These are phyloP conservation scores for Mixornis gularis DNA, from an alignment of 2,113 vertebrate genomes.

Conservation along the genomic window DNA sequence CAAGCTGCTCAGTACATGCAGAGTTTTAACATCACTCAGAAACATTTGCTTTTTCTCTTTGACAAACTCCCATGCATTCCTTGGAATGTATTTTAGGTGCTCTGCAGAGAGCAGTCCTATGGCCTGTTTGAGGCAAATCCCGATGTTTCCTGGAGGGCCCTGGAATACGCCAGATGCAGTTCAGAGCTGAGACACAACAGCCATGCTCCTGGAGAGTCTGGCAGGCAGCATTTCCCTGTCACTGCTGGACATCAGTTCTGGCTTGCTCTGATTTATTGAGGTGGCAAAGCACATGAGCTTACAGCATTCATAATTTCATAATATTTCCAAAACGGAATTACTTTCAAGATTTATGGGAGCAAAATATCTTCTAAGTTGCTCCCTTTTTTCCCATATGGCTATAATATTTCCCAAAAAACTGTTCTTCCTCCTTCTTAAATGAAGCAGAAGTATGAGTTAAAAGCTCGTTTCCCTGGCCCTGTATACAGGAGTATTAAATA, in stretches of 20 bases:
- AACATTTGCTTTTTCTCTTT: neutral
- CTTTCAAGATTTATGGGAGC: conserved; percentile 19
- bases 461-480: neutral
- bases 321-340: neutral
- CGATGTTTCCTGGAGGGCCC: neutral
- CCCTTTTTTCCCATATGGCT: neutral
- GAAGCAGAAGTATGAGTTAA: neutral
- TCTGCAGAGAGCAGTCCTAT: conserved; percentile 40
- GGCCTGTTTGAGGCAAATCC: conserved; percentile 19
- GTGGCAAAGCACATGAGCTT: neutral
- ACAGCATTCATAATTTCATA: neutral
- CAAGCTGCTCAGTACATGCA: neutral
- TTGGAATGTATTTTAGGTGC: conserved; percentile 53
- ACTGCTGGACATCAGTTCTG: neutral
- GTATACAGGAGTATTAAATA: neutral
- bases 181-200: neutral
- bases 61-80: conserved; percentile 24
- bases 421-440: neutral
- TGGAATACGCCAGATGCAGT: neutral
- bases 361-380: neutral
- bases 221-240: neutral
- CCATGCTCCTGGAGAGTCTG: conserved; percentile 26
- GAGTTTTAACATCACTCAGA: neutral
- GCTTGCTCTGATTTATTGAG: conserved; percentile 21
- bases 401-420: neutral